Base-by-base conservation (phyloP, 2,797 vertebrate species). In the Mycteria americana region DNA sequence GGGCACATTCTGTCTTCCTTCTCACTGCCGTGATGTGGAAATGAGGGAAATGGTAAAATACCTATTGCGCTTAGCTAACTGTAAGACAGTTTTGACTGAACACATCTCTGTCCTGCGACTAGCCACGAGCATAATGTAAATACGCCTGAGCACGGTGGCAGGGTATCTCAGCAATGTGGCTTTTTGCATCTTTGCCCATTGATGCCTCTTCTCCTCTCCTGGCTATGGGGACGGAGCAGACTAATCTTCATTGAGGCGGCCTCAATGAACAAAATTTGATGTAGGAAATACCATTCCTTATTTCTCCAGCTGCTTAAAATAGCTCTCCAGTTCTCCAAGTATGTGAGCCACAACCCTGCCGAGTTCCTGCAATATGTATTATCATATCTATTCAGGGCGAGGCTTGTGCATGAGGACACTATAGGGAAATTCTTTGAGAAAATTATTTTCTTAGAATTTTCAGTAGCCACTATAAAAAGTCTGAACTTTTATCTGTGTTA, bases 401-500 rank as follows among this genome's bases (percentile, higher is more conserved):
- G 72, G 54, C 70, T 92, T 15, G 8, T 62, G 28, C 10, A 3
- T 84, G 67, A 97, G 63, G 65, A 65, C 37, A 73, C 76, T 73
- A 7, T 0, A 60, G 78, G 91, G 89, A 85, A 89, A 91, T 86
- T 69, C 63, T 84, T 45, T 24, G 33, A 88, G 82, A 69, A 96
- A 78, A 88, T 91, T 3, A 93, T 92, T 92, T 86, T 67, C 91
- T 79, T 51, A 23, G 82, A 75, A 79, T 93, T 96, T 96, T 92
- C 85, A 86, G 79, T 90, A 82, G 79, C 85, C 82, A 15, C 92
- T 79, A 51, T 93, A 86, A 94, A 91, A 82, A 67, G 22, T 56
- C 76, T 85, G 57, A 86, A 82, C 81, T 95, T 96, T 95, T 93
- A 90, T 92, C 91, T 93, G 43, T 56, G 84, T 80, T 93, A 60